Base-by-base conservation (phyloP, 2,797 vertebrate species). In the Okamejei kenojei region DNA sequence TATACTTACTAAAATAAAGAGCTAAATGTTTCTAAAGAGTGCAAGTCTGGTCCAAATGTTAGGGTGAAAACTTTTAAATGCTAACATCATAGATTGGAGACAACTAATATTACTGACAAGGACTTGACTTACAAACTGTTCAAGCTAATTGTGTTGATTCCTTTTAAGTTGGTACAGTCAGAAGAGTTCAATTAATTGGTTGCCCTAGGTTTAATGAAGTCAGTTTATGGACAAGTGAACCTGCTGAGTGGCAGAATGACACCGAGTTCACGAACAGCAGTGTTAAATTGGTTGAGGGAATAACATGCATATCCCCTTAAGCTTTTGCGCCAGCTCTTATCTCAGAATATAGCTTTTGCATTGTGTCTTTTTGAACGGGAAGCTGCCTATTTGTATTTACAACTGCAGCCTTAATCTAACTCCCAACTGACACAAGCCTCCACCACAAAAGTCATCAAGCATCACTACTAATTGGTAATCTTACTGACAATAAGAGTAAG, bases 101-200 rank as follows among this genome's bases (percentile, higher is more conserved):
- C 5, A 92, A 58, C 68, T 71, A 23, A 73, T n/a, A 76, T 13
- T 58, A 58, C 38, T 45, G 71, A 92, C 38, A 76, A 54, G 4
- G 71, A 76, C 21, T 76, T 76, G 90, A 92, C 71, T 76, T 92
- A 58, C 71, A 92, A 86, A 76, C 90, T 92, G 45, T 74, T 73
- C 71, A 76, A 58, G 71, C 65, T 76, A 92, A 92, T 92, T 92
- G 71, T n/a, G 38, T 76, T 92, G 68, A 76, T 92, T 38, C 71
- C 90, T 58, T 74, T 76, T 74, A 54, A 92, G 71, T 92, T 76
- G 10, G 38, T 74, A 26, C 38, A 29, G 11, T 92, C 71, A 92
- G 68, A 74, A 29, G 90, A 58, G 38, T 35, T 76, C 71, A 92
- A 92, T 92, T 74, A 74, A 76, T 19, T 76, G 54, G 71, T 45